These are phyloP conservation scores for Etheostoma spectabile DNA, from an alignment of 2,113 vertebrate genomes.

Conservation along the genomic window DNA sequence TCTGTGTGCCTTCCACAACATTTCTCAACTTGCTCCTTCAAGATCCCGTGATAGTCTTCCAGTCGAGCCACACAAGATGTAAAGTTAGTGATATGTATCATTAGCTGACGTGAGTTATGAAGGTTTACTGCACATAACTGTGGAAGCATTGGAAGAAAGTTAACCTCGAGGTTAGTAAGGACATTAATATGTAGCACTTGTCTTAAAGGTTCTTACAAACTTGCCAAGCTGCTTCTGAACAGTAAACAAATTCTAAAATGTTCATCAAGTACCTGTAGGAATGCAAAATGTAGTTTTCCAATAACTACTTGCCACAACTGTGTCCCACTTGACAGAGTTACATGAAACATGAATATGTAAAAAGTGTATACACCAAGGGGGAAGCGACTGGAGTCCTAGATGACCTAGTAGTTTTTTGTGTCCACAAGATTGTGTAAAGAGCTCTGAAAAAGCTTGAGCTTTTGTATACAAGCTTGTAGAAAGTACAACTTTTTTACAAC, in stretches of 20 bases:
- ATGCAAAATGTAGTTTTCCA: conserved; percentile 1
- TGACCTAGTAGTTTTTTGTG: not conserved
- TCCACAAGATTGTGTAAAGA: not conserved
- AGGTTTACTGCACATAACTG: conserved; percentile 1
- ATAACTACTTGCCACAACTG: not conserved
- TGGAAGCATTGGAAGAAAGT: not conserved
- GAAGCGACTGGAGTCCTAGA: not conserved
- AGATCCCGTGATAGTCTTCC: not conserved
- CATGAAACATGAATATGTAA: conserved; percentile 23
- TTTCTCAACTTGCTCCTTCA: not conserved
- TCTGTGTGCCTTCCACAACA: not conserved
- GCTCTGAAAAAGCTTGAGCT: conserved; percentile 16
- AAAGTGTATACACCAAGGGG: not conserved
- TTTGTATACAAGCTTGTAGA: not conserved
- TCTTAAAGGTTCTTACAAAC: conserved; percentile 5
- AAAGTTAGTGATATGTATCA: conserved; percentile 15
- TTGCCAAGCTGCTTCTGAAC: conserved; percentile 17
- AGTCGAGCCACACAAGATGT: not conserved
- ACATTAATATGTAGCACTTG: not conserved
- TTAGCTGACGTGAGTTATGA: conserved; percentile 34
- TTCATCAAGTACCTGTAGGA: conserved; percentile 1
- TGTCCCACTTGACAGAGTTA: conserved; percentile 1
- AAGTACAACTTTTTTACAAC: conserved; percentile 22
- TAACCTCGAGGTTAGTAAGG: not conserved
- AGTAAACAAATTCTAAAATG: not conserved